Conservation (phyloP, 1,140 invertebrate species). For the Ephestia elutella region DNA sequence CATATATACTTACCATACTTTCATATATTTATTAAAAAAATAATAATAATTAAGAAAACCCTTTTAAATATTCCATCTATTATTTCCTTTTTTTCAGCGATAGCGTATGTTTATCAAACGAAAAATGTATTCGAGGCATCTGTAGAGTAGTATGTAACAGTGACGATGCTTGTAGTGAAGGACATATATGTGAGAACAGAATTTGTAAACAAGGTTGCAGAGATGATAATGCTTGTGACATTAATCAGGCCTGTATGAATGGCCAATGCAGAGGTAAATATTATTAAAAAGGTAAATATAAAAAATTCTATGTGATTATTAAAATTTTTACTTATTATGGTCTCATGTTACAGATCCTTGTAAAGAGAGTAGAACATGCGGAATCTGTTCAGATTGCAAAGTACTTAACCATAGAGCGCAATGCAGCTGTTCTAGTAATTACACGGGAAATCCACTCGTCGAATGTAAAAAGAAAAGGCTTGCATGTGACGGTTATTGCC, state of each 20-base stretch:
- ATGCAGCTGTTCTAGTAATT: constrained; percentile 87
- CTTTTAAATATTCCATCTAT: not conserved
- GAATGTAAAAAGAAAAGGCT: constrained; percentile 79
- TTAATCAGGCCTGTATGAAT: constrained; percentile 84
- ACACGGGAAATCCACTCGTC: constrained; percentile 86
- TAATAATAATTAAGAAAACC: no score
- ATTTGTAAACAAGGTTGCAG: constrained; percentile 90
- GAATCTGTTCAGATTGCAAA: constrained; percentile 87
- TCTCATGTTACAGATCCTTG: constrained; percentile 82
- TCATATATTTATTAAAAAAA: no score
- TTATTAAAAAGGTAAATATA: not conserved
- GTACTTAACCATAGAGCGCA: constrained; percentile 88
- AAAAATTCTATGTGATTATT: not conserved
- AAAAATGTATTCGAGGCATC: constrained; percentile 86
- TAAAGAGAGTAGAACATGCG: constrained; percentile 79
- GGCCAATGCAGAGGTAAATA: constrained; percentile 84
- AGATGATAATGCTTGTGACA: constrained; percentile 85
- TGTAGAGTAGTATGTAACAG: constrained; percentile 90
- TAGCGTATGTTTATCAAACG: constrained; percentile 86
- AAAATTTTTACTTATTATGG: not conserved
- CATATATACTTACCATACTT: no score
- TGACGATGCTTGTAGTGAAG: constrained; percentile 84
- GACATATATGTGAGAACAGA: constrained; percentile 90
- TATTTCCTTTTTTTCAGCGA: constrained; percentile 77
- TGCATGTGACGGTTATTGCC: constrained; percentile 80